Conservation (phyloP, 2,797 vertebrate species). For the Crotalus adamanteus region DNA sequence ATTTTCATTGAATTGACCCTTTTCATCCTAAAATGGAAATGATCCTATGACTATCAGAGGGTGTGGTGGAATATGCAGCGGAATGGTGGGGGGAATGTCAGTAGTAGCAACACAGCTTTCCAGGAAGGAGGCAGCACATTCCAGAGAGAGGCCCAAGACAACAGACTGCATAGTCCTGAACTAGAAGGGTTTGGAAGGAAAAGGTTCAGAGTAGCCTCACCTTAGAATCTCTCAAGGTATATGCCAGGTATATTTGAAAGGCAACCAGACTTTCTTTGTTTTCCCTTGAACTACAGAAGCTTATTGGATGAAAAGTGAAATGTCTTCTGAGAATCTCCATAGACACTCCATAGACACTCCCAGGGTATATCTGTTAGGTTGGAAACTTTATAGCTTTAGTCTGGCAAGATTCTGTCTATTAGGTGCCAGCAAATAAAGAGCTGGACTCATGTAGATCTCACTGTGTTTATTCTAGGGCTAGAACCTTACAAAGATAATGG, state of each 20-base stretch:
- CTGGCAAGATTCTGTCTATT: neutral
- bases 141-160: neutral
- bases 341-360: neutral
- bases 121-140: neutral
- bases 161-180: neutral
- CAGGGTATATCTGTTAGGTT: neutral
- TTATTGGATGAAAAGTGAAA: neutral
- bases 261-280: neutral
- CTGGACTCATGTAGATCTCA: neutral
- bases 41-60: neutral
- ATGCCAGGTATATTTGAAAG: neutral
- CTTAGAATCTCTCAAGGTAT: neutral
- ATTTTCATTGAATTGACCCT: neutral
- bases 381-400: neutral
- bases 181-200: neutral
- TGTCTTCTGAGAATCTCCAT: neutral
- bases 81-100: neutral
- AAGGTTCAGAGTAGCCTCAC: neutral
- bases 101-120: neutral
- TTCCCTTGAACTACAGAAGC: neutral
- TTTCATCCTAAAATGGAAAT: neutral
- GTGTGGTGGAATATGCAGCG: neutral
- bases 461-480: neutral
- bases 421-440: neutral
- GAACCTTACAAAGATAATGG: neutral